Conservation (phyloP, 1,140 invertebrate species). For the Drosophila equinoxialis region DNA sequence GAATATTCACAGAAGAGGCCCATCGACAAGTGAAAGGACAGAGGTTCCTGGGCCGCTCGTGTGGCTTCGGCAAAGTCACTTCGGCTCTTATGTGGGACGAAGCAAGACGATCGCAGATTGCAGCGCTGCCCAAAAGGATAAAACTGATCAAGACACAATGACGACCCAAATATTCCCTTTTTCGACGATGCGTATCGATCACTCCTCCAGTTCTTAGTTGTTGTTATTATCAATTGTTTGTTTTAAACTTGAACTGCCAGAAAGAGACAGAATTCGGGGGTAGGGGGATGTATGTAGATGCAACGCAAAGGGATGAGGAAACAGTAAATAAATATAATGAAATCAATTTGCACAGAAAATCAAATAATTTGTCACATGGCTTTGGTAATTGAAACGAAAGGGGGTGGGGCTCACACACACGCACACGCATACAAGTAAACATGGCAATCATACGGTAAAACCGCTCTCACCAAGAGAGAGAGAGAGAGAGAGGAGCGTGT, state of each 20-base stretch:
- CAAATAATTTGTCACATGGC: slow-evolving; percentile 76
- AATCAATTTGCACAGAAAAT: slow-evolving; percentile 56
- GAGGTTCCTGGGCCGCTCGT: too few species aligned
- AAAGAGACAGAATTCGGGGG: neutral
- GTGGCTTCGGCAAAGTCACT: too few species aligned
- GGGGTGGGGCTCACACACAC: slow-evolving; percentile 45
- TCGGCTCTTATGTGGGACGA: too few species aligned
- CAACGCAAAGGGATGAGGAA: neutral
- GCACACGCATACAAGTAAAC: slow-evolving; percentile 21
- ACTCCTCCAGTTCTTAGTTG: slow-evolving; percentile 8
- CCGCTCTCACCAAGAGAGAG: slow-evolving; percentile 3
- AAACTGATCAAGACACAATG: too few species aligned
- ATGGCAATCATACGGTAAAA: slow-evolving; percentile 6
- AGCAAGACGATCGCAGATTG: too few species aligned
- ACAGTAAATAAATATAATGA: slow-evolving; percentile 16
- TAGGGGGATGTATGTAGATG: neutral
- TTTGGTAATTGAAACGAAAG: slow-evolving; percentile 18
- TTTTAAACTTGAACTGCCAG: slow-evolving; percentile 14
- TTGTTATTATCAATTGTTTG: slow-evolving; percentile 50
- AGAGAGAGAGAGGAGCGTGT: slow-evolving; percentile 20
- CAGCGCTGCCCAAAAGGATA: too few species aligned
- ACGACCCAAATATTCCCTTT: too few species aligned
- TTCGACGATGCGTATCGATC: slow-evolving; percentile 19
- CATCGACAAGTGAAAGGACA: too few species aligned
- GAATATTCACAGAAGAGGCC: too few species aligned